Conservation (phyloP, 2,113 vertebrate species). For the Halcyon malimbica region DNA sequence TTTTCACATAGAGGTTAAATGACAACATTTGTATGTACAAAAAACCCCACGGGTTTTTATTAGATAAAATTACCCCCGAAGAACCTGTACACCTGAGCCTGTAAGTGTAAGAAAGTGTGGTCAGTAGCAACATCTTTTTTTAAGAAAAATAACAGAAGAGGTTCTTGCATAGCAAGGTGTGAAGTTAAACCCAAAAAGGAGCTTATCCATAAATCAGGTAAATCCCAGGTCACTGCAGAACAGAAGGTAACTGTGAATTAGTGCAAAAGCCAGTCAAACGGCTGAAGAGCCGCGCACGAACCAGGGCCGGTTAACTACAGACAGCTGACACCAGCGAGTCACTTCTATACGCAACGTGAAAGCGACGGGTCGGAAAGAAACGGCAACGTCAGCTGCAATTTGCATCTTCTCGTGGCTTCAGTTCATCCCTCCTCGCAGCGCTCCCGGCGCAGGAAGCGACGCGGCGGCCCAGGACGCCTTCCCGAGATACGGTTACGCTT, state of each 20-base stretch:
- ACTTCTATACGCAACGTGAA: neutral
- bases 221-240: constrained; percentile 55
- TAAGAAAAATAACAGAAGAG: constrained; percentile 69
- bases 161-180: constrained; percentile 81
- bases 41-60: constrained; percentile 11
- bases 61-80: constrained; percentile 69
- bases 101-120: constrained; percentile 68
- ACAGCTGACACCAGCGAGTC: neutral
- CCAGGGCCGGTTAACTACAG: neutral
- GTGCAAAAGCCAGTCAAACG: constrained; percentile 69
- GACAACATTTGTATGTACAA: constrained; percentile 72
- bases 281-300: constrained; percentile 32
- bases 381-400: neutral
- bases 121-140: constrained; percentile 58
- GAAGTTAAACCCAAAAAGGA: constrained; percentile 67
- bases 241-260: constrained; percentile 56
- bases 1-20: constrained; percentile 67
- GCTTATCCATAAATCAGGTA: constrained; percentile 32
- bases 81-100: constrained; percentile 79
- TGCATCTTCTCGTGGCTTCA: neutral
- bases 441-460: neutral
- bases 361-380: neutral
- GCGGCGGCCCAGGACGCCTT: neutral
- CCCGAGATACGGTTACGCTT: neutral
- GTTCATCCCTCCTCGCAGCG: neutral